Evolutionary conservation across 2,888 invertebrate species (phyloP).

Genomic region (Lycia hirtaria): DNA sequence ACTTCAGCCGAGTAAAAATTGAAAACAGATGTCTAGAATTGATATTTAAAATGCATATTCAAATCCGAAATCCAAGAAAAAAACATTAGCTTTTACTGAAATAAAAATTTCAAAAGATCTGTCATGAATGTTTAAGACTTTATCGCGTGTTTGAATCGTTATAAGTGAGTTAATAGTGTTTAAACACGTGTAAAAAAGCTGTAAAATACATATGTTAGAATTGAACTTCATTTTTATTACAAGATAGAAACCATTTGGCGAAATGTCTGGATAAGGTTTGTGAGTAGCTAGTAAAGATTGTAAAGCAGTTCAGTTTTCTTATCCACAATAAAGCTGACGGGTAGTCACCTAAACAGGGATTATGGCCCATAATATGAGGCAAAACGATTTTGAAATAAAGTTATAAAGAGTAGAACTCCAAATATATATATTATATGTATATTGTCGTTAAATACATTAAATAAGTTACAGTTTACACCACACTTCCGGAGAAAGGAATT

Average conservation of each 20-base stretch:
- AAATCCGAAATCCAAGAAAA: background rate
- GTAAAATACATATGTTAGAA: constrained; percentile 25
- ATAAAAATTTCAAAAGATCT: background rate
- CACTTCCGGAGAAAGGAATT: no score
- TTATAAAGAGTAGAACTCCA: no score
- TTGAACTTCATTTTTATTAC: constrained; percentile 34
- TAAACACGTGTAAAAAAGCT: constrained; percentile 15
- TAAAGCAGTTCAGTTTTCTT: constrained; percentile 19
- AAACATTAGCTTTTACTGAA: background rate
- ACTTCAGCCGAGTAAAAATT: background rate
- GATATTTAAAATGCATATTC: background rate
- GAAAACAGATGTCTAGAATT: background rate
- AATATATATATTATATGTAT: no score
- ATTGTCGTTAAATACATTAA: no score
- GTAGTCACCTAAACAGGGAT: background rate
- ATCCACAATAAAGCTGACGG: constrained; percentile 6
- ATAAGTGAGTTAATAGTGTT: constrained; percentile 9
- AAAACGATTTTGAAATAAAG: background rate
- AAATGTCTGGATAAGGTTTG: constrained; percentile 23
- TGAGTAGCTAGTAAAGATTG: constrained; percentile 19
- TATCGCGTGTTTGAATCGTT: constrained; percentile 3
- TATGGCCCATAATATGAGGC: background rate
- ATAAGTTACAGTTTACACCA: no score
- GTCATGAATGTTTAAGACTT: constrained; percentile 8
- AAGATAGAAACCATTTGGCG: constrained; percentile 32